Percentiles rank a stretch among this genome's conserved stretches.
These are phyloP conservation scores for Brevimyrus niger DNA, from an alignment of 2,113 vertebrate genomes.

Conservation along the genomic window DNA sequence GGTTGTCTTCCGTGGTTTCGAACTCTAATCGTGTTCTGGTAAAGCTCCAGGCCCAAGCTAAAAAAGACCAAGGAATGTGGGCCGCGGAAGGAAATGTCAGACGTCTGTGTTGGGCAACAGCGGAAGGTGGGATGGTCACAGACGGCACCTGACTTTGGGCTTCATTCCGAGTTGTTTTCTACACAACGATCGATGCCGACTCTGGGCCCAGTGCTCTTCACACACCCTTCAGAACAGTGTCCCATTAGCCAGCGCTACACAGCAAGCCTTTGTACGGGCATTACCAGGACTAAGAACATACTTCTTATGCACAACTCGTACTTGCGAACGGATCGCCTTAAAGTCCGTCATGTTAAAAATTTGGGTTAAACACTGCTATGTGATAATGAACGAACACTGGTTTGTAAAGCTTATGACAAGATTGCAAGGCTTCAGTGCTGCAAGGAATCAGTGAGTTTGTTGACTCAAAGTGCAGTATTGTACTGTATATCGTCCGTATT, in stretches of 20 bases:
- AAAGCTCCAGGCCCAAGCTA: not conserved
- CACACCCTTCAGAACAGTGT: not conserved
- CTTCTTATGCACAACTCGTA: not conserved
- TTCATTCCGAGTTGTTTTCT: not conserved
- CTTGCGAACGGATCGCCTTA: too few species aligned
- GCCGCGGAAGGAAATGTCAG: not conserved
- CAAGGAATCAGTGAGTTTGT: too few species aligned
- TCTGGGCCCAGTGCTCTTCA: not conserved
- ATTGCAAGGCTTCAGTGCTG: not conserved
- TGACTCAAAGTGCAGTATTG: too few species aligned
- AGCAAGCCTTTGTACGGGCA: too few species aligned
- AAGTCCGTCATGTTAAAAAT: not conserved
- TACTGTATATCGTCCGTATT: too few species aligned
- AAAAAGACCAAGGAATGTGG: not conserved
- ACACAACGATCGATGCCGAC: not conserved
- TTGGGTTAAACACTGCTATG: not conserved
- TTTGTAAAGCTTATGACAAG: not conserved
- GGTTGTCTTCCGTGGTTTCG: not conserved
- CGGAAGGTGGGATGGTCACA: not conserved
- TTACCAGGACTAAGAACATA: not conserved
- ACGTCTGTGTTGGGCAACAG: not conserved
- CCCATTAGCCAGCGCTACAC: not conserved
- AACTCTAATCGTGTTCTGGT: slow-evolving; percentile 3
- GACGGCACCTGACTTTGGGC: not conserved
- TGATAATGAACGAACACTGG: not conserved